Conservation (phyloP, 2,888 invertebrate species). For the Ectemnius continuus region DNA sequence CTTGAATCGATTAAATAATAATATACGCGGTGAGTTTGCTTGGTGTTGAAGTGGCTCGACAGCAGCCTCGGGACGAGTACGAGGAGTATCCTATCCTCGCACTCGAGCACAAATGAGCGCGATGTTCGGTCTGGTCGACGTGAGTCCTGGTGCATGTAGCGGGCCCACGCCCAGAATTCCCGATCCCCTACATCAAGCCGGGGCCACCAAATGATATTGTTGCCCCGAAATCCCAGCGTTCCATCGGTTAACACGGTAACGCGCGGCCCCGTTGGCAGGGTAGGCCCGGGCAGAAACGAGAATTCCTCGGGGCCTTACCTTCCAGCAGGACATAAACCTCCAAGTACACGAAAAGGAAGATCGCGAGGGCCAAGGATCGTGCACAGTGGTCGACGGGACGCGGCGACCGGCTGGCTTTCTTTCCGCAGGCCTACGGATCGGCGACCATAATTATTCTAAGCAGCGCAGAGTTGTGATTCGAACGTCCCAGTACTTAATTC, state of each 20-base stretch:
- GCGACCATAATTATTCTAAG: background rate
- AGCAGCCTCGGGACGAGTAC: conserved; percentile 33
- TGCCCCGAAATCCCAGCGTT: conserved; percentile 59
- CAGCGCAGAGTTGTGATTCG: conserved; percentile 1
- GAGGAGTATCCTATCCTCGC: conserved; percentile 39
- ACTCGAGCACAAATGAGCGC: conserved; percentile 66
- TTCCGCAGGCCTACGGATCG: background rate
- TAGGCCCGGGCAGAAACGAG: conserved; percentile 32
- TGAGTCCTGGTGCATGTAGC: conserved; percentile 68
- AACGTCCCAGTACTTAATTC: conserved; percentile 23
- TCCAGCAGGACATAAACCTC: conserved; percentile 46
- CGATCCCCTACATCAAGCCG: conserved; percentile 70
- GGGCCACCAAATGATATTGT: conserved; percentile 64
- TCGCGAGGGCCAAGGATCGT: conserved; percentile 20
- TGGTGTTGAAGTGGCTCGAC: conserved; percentile 36
- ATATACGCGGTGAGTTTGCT: conserved; percentile 1
- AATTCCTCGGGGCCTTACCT: conserved; percentile 40
- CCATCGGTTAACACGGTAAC: conserved; percentile 26
- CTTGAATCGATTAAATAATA: too few relatives aligned
- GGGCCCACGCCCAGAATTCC: conserved; percentile 71
- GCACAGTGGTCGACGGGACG: conserved; percentile 1
- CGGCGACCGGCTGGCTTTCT: background rate
- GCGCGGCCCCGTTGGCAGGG: conserved; percentile 24
- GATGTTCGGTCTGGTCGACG: conserved; percentile 64
- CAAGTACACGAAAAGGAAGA: conserved; percentile 46